phyloP scores from a whole-genome alignment of 1,140 invertebrate species.

The Pogonognathellus flavescens region DNA sequence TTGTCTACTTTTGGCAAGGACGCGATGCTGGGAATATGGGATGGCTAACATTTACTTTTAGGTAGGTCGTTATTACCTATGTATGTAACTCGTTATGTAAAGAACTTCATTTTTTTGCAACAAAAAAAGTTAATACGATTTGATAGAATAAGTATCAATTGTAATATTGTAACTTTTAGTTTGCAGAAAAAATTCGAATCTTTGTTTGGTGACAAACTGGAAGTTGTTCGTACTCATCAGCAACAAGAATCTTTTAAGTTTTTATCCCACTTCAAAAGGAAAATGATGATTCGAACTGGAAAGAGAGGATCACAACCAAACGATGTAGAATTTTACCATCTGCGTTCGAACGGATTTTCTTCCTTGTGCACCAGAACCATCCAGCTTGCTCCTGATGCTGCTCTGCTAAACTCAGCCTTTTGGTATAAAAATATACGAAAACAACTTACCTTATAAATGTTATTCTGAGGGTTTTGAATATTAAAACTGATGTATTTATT shows the following conservation, averaged over 20 bases:
- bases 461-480: conserved; percentile 12
- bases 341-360: conserved; percentile 92
- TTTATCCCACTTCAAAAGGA: conserved; percentile 95
- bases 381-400: conserved; percentile 84
- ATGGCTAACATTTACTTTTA: conserved; percentile 99
- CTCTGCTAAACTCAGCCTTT: conserved; percentile 85
- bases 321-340: conserved; percentile 91
- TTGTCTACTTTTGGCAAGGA: conserved; percentile 99
- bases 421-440: conserved; percentile 75
- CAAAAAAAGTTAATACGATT: no score
- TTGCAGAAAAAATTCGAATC: conserved; percentile 98
- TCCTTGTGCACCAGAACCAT: conserved; percentile 93
- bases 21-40: conserved; percentile 98
- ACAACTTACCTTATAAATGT: neutral
- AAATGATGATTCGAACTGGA: conserved; percentile 94
- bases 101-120: neutral
- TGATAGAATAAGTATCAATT: neutral
- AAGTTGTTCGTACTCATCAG: conserved; percentile 97
- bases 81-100: neutral
- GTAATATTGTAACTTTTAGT: conserved; percentile 70
- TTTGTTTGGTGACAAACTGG: conserved; percentile 93
- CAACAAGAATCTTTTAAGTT: conserved; percentile 99
- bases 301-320: conserved; percentile 76
- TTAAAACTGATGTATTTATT: conserved; percentile 62
- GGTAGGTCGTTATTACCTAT: conserved; percentile 70